These are phyloP conservation scores for Mormyrops boulengeri DNA, from an alignment of 2,797 vertebrate genomes.

Conservation along the genomic window DNA sequence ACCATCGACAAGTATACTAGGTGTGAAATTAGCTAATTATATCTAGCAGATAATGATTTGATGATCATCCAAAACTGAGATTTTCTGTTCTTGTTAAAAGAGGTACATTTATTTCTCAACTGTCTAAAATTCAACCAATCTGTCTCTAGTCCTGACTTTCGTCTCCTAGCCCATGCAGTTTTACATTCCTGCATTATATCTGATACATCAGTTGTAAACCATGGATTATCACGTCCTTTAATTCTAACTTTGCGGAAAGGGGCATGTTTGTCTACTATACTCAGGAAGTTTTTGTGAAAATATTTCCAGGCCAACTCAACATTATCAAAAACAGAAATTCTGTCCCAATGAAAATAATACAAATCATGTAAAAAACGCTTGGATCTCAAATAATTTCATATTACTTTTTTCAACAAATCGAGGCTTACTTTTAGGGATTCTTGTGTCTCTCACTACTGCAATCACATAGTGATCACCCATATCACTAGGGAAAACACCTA, in stretches of 20 bases:
- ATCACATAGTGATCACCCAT: background rate
- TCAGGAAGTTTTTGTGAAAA: background rate
- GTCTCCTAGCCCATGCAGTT: background rate
- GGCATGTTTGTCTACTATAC: background rate
- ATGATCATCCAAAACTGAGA: background rate
- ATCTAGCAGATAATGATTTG: background rate
- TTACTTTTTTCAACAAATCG: background rate
- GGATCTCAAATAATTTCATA: background rate
- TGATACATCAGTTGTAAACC: background rate
- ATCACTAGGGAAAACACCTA: background rate
- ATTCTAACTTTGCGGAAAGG: background rate
- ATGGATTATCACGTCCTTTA: background rate
- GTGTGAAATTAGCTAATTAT: background rate
- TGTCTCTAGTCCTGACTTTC: background rate
- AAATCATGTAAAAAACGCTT: background rate
- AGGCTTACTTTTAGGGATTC: background rate
- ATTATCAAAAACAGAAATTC: background rate
- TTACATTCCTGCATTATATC: background rate
- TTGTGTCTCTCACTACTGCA: background rate
- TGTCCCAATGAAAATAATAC: background rate
- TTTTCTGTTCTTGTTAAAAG: background rate
- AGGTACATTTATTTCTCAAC: background rate
- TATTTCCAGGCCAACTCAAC: background rate
- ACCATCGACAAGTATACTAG: background rate
- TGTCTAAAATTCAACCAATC: background rate